Conservation (phyloP, 1,140 invertebrate genomes). For the Brachionus calyciflorus region DNA sequence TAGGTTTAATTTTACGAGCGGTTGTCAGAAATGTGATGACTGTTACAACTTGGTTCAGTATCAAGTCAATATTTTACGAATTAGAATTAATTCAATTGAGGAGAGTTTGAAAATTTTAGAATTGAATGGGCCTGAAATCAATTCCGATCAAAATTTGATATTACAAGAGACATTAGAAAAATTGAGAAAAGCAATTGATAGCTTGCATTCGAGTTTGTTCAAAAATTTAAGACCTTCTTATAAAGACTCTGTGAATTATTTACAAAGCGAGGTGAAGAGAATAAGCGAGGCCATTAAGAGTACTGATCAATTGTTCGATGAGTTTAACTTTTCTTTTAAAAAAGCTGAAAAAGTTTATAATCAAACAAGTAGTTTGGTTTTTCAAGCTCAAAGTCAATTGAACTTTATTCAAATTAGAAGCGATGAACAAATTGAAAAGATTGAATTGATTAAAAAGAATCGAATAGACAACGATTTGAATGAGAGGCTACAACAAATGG, state of each 20-base stretch:
- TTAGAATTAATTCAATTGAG: conserved; percentile 3
- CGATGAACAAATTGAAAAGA: not conserved
- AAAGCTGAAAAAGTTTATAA: conserved; percentile 26
- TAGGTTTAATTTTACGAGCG: conserved; percentile 59
- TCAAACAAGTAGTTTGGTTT: not conserved
- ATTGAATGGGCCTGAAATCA: not conserved
- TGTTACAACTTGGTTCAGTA: conserved; percentile 44
- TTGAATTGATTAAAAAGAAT: not conserved
- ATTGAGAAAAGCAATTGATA: not conserved
- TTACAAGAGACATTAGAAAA: conserved; percentile 8
- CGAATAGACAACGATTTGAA: conserved; percentile 21
- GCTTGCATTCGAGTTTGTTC: conserved; percentile 14
- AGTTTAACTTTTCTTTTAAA: conserved; percentile 15
- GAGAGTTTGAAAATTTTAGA: not conserved
- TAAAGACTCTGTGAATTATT: not conserved
- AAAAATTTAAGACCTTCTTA: conserved; percentile 4
- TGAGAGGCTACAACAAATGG: conserved; percentile 1
- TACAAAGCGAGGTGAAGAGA: conserved; percentile 17
- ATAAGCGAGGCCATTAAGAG: not conserved
- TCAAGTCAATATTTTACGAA: not conserved
- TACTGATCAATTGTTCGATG: conserved; percentile 32
- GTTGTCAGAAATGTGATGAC: conserved; percentile 51
- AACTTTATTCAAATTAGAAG: conserved; percentile 30
- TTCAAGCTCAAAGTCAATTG: conserved; percentile 6
- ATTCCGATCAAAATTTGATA: not conserved